Percentiles rank a stretch among this genome's conserved stretches.
phyloP scores from a whole-genome alignment of 2,113 vertebrate species.

The Sphyrna mokarran region DNA sequence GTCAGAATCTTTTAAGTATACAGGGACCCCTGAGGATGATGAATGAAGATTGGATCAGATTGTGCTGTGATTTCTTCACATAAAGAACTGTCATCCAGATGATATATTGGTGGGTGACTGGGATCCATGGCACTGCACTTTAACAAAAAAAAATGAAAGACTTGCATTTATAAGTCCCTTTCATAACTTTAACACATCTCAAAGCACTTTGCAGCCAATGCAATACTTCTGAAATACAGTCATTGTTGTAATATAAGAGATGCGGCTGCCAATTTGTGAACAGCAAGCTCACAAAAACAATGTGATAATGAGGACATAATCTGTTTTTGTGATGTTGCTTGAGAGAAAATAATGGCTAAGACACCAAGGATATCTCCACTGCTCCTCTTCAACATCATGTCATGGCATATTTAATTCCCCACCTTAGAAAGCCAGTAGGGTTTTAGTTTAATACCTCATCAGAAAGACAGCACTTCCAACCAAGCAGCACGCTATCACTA shows the following conservation, averaged over 20 bases:
- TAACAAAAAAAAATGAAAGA: neutral
- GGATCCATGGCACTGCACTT: neutral
- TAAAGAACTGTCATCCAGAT: neutral
- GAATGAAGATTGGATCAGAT: neutral
- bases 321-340: neutral
- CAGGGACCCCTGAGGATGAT: neutral
- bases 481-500: too few relatives aligned
- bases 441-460: neutral
- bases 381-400: neutral
- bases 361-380: neutral
- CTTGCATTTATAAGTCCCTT: neutral
- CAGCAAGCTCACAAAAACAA: neutral
- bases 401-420: neutral
- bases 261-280: neutral
- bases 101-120: neutral
- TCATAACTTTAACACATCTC: neutral
- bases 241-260: too few relatives aligned
- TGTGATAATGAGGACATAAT: neutral
- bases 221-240: too few relatives aligned
- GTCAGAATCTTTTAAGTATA: neutral
- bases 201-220: neutral
- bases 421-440: neutral
- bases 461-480: too few relatives aligned
- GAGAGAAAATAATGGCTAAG: neutral
- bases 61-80: neutral